Evolutionary conservation across 2,113 vertebrate species (phyloP).

Genomic region (Reinhardtius hippoglossoides): DNA sequence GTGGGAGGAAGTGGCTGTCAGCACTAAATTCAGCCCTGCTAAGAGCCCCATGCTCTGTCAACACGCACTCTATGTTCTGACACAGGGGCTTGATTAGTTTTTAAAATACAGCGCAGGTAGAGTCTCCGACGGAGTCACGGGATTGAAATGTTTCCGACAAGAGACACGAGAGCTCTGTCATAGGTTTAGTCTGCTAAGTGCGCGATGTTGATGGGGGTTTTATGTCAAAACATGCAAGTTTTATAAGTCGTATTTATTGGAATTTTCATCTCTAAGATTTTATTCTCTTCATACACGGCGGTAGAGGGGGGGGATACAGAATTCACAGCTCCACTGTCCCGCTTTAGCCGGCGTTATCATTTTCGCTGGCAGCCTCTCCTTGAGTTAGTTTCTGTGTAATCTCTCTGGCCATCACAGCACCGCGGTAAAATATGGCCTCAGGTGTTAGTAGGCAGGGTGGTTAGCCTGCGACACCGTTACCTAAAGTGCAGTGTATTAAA

Average conservation of each 20-base stretch:
- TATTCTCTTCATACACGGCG: not conserved
- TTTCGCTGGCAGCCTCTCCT: constrained; percentile 56
- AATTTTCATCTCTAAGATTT: not conserved
- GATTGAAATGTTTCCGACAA: constrained; percentile 42
- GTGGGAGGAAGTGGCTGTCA: constrained; percentile 75
- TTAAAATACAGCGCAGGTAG: constrained; percentile 65
- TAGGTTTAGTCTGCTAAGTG: constrained; percentile 8
- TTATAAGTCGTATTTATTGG: not conserved
- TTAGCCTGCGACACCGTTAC: constrained; percentile 82
- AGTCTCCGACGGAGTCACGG: constrained; percentile 29
- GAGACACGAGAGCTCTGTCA: constrained; percentile 26
- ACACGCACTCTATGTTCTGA: constrained; percentile 72
- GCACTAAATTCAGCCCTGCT: constrained; percentile 63
- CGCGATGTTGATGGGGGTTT: constrained; percentile 13
- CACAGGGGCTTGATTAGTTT: constrained; percentile 71
- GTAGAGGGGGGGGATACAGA: not conserved
- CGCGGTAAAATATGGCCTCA: constrained; percentile 79
- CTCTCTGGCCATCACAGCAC: constrained; percentile 64
- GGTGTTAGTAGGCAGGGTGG: constrained; percentile 74
- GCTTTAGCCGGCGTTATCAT: constrained; percentile 58
- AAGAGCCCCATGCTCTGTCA: constrained; percentile 71
- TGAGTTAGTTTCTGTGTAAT: constrained; percentile 66
- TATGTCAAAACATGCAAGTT: not conserved
- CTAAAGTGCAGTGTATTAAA: constrained; percentile 95
- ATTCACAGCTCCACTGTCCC: constrained; percentile 35